These are phyloP conservation scores for Buceros bicornis DNA, from an alignment of 2,797 vertebrate species.

Conservation along the genomic window DNA sequence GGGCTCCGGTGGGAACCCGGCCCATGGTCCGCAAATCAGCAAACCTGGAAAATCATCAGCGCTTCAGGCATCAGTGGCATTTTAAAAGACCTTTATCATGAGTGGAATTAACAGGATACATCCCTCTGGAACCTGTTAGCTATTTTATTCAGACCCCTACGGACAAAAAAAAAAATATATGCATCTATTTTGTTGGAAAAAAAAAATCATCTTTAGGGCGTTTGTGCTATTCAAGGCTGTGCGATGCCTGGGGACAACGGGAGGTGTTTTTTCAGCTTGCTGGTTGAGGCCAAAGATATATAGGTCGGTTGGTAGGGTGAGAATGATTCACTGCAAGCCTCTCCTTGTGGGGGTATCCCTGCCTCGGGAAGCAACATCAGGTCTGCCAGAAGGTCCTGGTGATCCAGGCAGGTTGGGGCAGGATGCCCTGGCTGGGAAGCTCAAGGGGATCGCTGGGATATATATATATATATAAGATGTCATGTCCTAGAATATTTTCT, in stretches of 20 bases:
- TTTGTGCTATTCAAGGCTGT: slow-evolving; percentile 52
- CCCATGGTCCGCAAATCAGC: neutral
- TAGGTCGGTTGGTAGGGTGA: neutral
- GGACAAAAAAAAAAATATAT: slow-evolving; percentile 1
- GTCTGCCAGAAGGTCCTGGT: neutral
- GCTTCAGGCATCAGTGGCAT: slow-evolving; percentile 62
- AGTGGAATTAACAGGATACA: slow-evolving; percentile 69
- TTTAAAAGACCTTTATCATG: slow-evolving; percentile 72
- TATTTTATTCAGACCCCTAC: slow-evolving; percentile 57
- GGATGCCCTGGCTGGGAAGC: neutral
- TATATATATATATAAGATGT: too few species aligned
- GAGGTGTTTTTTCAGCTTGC: neutral
- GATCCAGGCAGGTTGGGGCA: neutral
- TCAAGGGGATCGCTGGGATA: neutral
- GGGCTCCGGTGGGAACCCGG: slow-evolving; percentile 72
- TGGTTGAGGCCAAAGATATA: slow-evolving; percentile 1
- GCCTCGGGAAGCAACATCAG: neutral
- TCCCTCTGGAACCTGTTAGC: slow-evolving; percentile 79
- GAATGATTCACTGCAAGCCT: neutral
- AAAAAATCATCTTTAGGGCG: slow-evolving; percentile 48
- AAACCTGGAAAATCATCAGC: slow-evolving; percentile 60
- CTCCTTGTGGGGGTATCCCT: neutral
- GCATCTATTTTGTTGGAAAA: slow-evolving; percentile 61
- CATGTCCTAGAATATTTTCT: neutral
- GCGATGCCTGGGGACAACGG: neutral